Conservation (phyloP, 2,888 invertebrate species). For the Girardia tigrina region DNA sequence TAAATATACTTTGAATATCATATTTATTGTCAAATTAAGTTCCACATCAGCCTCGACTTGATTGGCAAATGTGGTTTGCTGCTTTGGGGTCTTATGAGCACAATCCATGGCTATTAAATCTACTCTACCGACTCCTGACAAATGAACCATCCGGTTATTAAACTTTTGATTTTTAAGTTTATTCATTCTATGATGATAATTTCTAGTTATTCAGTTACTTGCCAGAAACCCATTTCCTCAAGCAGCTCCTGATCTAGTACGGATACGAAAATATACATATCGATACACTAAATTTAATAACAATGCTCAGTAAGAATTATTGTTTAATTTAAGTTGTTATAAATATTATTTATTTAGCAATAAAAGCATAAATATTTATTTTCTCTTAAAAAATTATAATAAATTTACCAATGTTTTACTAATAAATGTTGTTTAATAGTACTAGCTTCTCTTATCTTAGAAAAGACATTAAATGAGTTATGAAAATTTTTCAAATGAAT, state of each 20-base stretch:
- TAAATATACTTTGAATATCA: too few species aligned
- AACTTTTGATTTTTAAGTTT: background rate
- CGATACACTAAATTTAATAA: constrained; percentile 41
- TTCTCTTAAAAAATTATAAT: too few species aligned
- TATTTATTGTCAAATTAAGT: too few species aligned
- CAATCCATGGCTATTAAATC: constrained; percentile 63
- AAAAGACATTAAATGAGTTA: too few species aligned
- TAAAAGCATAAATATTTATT: too few species aligned
- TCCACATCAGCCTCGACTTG: constrained; percentile 65
- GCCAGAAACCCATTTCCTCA: constrained; percentile 56
- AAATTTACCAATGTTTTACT: too few species aligned
- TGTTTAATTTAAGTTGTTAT: too few species aligned
- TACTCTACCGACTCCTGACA: constrained; percentile 59
- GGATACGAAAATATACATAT: constrained; percentile 53
- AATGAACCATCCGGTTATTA: constrained; percentile 51
- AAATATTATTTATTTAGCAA: too few species aligned
- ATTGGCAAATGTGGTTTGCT: constrained; percentile 73
- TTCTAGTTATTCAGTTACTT: constrained; percentile 49
- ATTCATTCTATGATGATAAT: background rate
- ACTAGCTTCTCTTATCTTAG: too few species aligned
- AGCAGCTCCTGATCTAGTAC: constrained; percentile 57
- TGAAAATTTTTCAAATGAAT: too few species aligned
- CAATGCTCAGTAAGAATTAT: background rate
- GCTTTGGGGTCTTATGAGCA: constrained; percentile 59
- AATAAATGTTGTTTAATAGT: too few species aligned